Percentiles rank a stretch among this genome's conserved stretches.
phyloP scores from a whole-genome alignment of 2,113 vertebrate genomes.

The Cromileptes altivelis region DNA sequence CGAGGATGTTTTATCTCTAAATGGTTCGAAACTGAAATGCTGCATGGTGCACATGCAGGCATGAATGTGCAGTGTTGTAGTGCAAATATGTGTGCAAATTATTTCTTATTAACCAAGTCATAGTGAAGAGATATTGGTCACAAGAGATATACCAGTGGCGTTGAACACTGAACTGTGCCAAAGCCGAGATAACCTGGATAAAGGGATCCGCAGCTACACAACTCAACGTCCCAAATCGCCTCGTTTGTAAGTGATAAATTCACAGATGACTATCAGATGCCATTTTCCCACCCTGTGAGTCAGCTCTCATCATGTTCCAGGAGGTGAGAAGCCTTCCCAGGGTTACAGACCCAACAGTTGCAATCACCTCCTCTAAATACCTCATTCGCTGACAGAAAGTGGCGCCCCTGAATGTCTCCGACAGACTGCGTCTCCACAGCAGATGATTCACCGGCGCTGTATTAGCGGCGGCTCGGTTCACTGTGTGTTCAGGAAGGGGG shows the following conservation, averaged over 20 bases:
- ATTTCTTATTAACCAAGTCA: not conserved
- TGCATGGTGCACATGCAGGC: not conserved
- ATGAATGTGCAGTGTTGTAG: not conserved
- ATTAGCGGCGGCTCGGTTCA: conserved; percentile 20
- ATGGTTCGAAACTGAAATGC: not conserved
- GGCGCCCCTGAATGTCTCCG: conserved; percentile 61
- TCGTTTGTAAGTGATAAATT: conserved; percentile 62
- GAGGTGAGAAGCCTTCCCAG: conserved; percentile 69
- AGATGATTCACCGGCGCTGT: conserved; percentile 64
- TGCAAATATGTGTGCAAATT: not conserved
- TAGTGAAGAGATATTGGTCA: not conserved
- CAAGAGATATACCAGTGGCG: no score
- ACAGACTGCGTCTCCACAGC: conserved; percentile 54
- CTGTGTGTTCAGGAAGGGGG: conserved; percentile 21
- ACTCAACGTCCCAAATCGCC: conserved; percentile 25
- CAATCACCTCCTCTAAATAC: conserved; percentile 66
- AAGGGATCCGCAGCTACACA: conserved; percentile 13
- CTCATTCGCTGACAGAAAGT: conserved; percentile 66
- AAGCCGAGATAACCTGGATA: not conserved
- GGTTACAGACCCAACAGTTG: conserved; percentile 64
- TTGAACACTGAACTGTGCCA: not conserved
- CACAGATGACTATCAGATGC: conserved; percentile 67
- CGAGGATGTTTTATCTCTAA: conserved; percentile 12
- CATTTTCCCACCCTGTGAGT: conserved; percentile 63
- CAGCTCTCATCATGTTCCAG: conserved; percentile 68